A percentile compares a stretch with the other conserved stretches of the same genome.
phyloP scores from a whole-genome alignment of 2,888 invertebrate species.

The Ophion costatus region DNA sequence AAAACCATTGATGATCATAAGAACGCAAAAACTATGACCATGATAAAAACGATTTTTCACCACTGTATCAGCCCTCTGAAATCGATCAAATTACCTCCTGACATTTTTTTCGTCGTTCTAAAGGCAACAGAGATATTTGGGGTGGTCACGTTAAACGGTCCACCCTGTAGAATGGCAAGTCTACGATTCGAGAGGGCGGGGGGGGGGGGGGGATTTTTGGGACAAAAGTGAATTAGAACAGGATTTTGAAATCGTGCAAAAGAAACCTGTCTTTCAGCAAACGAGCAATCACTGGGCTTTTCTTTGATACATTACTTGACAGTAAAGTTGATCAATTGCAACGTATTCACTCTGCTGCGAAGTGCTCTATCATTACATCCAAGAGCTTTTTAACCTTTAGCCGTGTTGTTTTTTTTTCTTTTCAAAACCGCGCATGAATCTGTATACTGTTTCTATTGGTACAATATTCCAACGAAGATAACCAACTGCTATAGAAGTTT shows the following conservation, averaged over 20 bases:
- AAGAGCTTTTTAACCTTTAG: conserved; percentile 1
- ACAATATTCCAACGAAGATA: neutral
- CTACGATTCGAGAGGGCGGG: neutral
- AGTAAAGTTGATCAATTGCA: neutral
- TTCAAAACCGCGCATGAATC: neutral
- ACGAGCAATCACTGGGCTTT: neutral
- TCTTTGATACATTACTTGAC: neutral
- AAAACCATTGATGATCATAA: too few species aligned
- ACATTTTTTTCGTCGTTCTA: too few species aligned
- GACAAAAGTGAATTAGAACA: neutral
- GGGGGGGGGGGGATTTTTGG: neutral
- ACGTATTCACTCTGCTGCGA: neutral
- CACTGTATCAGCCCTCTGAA: too few species aligned
- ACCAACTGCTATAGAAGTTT: neutral
- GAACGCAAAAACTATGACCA: too few species aligned
- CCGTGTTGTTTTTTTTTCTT: neutral
- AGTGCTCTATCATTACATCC: neutral
- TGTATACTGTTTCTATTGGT: neutral
- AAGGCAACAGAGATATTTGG: too few species aligned
- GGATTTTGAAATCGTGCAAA: neutral
- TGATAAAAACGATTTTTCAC: too few species aligned
- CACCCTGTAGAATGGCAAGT: neutral
- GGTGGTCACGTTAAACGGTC: too few species aligned
- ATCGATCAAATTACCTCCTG: too few species aligned
- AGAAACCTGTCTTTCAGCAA: neutral